phyloP scores from a whole-genome alignment of 2,888 invertebrate genomes.

The Tipula unca region DNA sequence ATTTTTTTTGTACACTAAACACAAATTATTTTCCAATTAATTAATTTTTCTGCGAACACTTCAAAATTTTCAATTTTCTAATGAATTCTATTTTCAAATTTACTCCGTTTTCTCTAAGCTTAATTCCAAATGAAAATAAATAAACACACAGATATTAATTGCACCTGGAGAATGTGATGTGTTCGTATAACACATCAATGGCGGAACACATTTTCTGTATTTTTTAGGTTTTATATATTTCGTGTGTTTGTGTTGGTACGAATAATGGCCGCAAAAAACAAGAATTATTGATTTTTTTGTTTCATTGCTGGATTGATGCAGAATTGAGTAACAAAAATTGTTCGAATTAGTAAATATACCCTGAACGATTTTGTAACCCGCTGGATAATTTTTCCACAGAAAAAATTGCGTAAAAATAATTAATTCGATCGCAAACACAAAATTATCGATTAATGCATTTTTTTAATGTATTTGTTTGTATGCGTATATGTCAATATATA shows the following conservation, averaged over 20 bases:
- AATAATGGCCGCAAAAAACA: constrained; percentile 20
- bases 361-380: neutral
- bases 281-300: constrained; percentile 18
- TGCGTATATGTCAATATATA: neutral
- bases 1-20: neutral
- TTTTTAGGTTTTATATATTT: neutral
- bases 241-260: constrained; percentile 1
- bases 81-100: neutral
- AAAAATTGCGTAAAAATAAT: neutral
- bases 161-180: constrained; percentile 20
- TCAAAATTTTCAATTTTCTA: neutral
- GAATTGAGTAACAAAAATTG: neutral
- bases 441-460: constrained; percentile 15
- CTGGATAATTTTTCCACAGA: neutral
- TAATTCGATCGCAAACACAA: neutral
- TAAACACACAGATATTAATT: constrained; percentile 18
- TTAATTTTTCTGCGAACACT: neutral
- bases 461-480: neutral
- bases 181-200: constrained; percentile 20
- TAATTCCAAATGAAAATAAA: neutral
- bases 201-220: constrained; percentile 20
- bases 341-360: neutral
- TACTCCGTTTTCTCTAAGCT: neutral
- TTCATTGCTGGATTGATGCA: neutral
- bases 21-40: neutral